A percentile compares a stretch with the other conserved stretches of the same genome.
Conservation (phyloP, 2,797 vertebrate species). For the Pterois miles region DNA sequence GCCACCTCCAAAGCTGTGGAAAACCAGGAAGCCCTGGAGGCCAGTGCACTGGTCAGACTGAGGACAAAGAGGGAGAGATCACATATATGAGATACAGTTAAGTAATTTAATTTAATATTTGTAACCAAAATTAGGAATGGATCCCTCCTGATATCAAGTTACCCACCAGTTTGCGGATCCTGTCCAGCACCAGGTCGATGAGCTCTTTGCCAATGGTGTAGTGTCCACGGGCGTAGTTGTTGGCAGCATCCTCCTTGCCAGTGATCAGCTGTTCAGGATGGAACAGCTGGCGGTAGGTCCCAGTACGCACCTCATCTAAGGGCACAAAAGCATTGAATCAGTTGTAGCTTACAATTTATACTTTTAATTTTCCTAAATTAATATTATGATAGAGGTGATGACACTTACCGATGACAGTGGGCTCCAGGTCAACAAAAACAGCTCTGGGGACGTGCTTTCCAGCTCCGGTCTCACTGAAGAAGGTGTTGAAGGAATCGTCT, state of each 20-base stretch:
- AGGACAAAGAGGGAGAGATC: not conserved
- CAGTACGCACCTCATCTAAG: conserved; percentile 73
- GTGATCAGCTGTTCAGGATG: conserved; percentile 78
- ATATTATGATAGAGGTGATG: not conserved
- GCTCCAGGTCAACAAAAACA: conserved; percentile 75
- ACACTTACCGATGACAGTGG: conserved; percentile 71
- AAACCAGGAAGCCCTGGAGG: conserved; percentile 77
- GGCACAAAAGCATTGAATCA: not conserved
- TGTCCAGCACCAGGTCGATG: conserved; percentile 78
- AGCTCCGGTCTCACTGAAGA: conserved; percentile 73
- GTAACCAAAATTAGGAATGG: not conserved
- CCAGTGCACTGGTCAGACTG: conserved; percentile 78
- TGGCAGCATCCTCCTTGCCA: conserved; percentile 79
- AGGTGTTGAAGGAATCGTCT: conserved; percentile 68
- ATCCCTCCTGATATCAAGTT: not conserved
- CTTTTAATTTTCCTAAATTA: not conserved
- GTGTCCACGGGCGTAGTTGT: conserved; percentile 80
- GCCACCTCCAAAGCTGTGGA: conserved; percentile 32
- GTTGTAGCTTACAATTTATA: too few relatives aligned
- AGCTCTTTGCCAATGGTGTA: conserved; percentile 80
- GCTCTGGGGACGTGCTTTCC: conserved; percentile 72
- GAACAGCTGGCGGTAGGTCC: conserved; percentile 75
- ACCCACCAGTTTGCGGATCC: conserved; percentile 76
- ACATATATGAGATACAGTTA: not conserved
- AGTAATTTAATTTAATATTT: not conserved